Percentiles rank a stretch among this genome's conserved stretches.
These are phyloP conservation scores for Gonioctena quinquepunctata DNA, from an alignment of 1,140 invertebrate species.

Conservation along the genomic window DNA sequence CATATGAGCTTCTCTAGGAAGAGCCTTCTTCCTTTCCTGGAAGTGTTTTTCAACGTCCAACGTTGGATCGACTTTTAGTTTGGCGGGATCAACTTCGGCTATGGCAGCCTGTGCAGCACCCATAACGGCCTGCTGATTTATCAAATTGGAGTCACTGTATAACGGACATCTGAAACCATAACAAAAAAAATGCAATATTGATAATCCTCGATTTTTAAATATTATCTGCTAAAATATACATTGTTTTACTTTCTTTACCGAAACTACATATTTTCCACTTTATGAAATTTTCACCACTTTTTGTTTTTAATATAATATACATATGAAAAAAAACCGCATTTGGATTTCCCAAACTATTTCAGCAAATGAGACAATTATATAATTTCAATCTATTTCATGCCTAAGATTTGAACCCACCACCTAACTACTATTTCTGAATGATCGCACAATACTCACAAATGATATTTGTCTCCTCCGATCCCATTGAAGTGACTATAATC, in stretches of 20 bases:
- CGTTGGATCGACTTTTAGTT: constrained; percentile 48
- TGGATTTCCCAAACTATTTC: too few species aligned
- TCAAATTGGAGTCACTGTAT: constrained; percentile 38
- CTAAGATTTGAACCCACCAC: too few species aligned
- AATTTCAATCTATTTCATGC: too few species aligned
- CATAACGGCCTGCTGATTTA: constrained; percentile 35
- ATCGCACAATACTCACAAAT: constrained; percentile 41
- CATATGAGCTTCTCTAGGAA: constrained; percentile 6
- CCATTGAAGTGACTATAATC: constrained; percentile 67
- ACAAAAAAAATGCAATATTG: constrained; percentile 15
- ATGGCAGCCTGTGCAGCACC: constrained; percentile 42
- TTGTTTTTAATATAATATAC: too few species aligned
- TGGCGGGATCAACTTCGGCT: constrained; percentile 37
- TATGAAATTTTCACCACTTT: too few species aligned
- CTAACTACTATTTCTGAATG: too few species aligned
- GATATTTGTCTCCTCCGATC: constrained; percentile 46
- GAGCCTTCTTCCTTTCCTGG: constrained; percentile 12
- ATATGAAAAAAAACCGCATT: too few species aligned
- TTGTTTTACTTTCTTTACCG: too few species aligned
- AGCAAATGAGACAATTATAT: too few species aligned
- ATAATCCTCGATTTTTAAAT: too few species aligned
- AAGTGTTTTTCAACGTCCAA: constrained; percentile 26
- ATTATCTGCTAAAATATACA: too few species aligned
- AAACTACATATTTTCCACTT: too few species aligned
- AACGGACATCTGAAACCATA: constrained; percentile 39